Evolutionary conservation across 2,888 invertebrate genomes (phyloP), one percentile per base, ranked within the genome.

Genomic region (Tinea trinotella): DNA sequence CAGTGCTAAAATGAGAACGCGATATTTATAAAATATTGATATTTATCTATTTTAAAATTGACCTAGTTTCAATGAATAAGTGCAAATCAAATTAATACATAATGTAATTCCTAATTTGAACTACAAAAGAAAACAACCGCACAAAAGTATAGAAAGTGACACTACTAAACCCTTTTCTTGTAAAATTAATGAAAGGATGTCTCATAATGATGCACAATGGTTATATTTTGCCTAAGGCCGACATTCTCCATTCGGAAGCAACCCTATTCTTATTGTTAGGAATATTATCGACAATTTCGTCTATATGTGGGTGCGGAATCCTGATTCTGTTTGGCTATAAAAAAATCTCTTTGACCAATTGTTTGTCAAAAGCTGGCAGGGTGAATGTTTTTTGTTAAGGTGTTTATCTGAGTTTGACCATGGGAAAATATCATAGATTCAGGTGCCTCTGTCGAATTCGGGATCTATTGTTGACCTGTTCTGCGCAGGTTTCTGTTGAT

Each of bases 341-440:
- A 81, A 78, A 83, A 83, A 71, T 63, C 66, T 67, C 64, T 79
- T 85, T 83, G 82, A 82, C 82, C 83, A 75, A 81, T 76, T 85
- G 84, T 85, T 84, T 84, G 83, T 76, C 71, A 76, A 78, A 78
- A 68, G 70, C 64, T 70, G 70, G 68, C 68, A 71, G 71, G 66
- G 59, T 68, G 64, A 64, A 68, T 15, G 3, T 78, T 82, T 83
- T 85, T 83, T 84, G 78, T 74, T 60, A 62, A 74, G 71, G 78
- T 83, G 81, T 80, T 84, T 84, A 77, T 80, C 70, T 71, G 62
- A 74, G 76, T 76, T 80, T 83, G 84, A 84, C 84, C 85, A 84
- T 85, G 85, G 84, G 85, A 85, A 84, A 84, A 84, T 84, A 79
- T 83, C 64, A 62, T 62, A 71, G 74, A 63, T 75, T 84, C 85